phyloP scores from a whole-genome alignment of 1,140 invertebrate species.

The Cydia fagiglandana region DNA sequence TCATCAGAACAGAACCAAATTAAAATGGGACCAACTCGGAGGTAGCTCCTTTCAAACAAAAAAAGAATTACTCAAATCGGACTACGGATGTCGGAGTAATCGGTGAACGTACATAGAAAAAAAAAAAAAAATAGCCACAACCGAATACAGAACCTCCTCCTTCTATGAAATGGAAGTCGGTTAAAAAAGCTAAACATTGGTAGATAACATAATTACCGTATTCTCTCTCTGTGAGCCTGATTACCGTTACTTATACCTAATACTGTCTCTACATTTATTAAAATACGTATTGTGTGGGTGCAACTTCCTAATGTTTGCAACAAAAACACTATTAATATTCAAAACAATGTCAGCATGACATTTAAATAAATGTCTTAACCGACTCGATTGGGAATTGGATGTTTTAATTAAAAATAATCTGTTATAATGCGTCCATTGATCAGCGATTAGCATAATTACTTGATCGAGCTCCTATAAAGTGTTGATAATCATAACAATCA shows the following conservation, averaged over 20 bases:
- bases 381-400: constrained; percentile 2
- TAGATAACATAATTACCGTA: no score
- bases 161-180: no score
- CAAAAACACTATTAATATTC: constrained; percentile 25
- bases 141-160: no score
- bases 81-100: no score
- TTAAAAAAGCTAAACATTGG: no score
- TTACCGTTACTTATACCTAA: neutral
- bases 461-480: constrained; percentile 17
- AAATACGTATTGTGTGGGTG: neutral
- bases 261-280: neutral
- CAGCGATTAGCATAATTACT: constrained; percentile 20
- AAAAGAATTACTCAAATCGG: no score
- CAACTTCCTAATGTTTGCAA: neutral
- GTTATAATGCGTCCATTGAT: constrained; percentile 28
- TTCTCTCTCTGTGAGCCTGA: neutral
- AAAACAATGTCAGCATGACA: constrained; percentile 5
- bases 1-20: no score
- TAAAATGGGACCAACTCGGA: no score
- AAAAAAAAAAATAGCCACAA: no score
- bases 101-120: no score
- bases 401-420: constrained; percentile 28
- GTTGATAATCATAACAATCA: constrained; percentile 25
- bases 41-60: no score
- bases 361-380: constrained; percentile 25